phyloP scores from a whole-genome alignment of 2,888 invertebrate species.

The Sesamia inferens region DNA sequence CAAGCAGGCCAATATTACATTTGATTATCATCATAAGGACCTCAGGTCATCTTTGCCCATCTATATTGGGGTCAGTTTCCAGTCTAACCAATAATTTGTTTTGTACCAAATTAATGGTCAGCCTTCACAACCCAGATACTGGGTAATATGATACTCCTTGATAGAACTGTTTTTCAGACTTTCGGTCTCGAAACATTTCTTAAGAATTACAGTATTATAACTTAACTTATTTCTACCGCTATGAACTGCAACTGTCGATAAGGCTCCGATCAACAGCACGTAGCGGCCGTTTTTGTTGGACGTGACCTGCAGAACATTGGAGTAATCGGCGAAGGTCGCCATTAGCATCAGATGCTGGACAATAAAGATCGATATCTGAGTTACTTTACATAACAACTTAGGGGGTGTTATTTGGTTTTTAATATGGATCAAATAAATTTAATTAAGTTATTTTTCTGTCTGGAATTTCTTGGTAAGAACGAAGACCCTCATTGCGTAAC shows the following conservation, averaged over 20 bases:
- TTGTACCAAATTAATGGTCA: too few relatives aligned
- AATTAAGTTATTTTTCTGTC: not conserved
- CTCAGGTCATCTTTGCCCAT: too few relatives aligned
- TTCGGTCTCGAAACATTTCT: too few relatives aligned
- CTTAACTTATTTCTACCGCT: conserved; percentile 2
- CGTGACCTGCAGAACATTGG: conserved; percentile 33
- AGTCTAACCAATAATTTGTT: too few relatives aligned
- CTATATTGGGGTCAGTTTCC: too few relatives aligned
- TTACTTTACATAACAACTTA: not conserved
- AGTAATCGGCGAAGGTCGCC: conserved; percentile 25
- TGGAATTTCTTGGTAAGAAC: not conserved
- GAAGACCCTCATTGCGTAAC: not conserved
- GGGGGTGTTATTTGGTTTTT: not conserved
- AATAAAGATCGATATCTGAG: conserved; percentile 32
- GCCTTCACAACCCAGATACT: too few relatives aligned
- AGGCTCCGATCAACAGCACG: conserved; percentile 34
- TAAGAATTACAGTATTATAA: too few relatives aligned
- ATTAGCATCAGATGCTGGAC: conserved; percentile 35
- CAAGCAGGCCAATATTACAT: too few relatives aligned
- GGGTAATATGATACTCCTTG: too few relatives aligned
- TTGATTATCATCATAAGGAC: too few relatives aligned
- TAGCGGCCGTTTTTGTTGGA: conserved; percentile 43
- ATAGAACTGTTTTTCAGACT: too few relatives aligned
- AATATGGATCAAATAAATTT: not conserved
- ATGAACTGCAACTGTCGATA: conserved; percentile 50